Conservation (phyloP, 2,797 vertebrate species). For the Australoheros facetus region DNA sequence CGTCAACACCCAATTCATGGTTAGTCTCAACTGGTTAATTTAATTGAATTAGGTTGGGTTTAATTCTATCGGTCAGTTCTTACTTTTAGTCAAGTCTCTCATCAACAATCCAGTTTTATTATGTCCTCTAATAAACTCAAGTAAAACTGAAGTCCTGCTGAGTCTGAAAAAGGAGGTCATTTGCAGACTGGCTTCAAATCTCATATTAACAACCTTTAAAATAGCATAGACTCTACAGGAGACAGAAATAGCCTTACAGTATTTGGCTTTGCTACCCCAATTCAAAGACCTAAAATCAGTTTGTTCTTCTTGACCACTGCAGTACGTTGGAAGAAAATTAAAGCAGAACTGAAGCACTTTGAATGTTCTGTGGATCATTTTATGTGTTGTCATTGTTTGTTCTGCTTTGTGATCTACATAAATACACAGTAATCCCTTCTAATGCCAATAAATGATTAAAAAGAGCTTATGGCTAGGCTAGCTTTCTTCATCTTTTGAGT, state of each 20-base stretch:
- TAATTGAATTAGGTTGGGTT: background rate
- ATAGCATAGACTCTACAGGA: conserved; percentile 45
- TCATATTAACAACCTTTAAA: conserved; percentile 34
- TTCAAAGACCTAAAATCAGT: conserved; percentile 34
- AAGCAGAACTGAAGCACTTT: background rate
- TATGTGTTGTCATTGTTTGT: background rate
- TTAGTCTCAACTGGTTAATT: background rate
- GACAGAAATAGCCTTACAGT: conserved; percentile 59
- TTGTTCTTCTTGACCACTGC: conserved; percentile 28
- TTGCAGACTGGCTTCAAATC: conserved; percentile 39
- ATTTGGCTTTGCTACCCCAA: conserved; percentile 50
- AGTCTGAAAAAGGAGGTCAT: conserved; percentile 48
- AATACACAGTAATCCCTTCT: background rate
- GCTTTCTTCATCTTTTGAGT: no score
- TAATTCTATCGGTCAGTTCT: background rate
- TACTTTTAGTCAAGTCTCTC: background rate
- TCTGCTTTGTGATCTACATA: background rate
- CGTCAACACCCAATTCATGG: background rate
- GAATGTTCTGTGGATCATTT: background rate
- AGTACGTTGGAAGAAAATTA: conserved; percentile 10
- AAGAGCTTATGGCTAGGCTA: background rate
- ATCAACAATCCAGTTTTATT: background rate
- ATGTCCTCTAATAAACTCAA: background rate
- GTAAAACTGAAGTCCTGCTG: conserved; percentile 3
- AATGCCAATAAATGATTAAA: background rate